Percentiles rank a stretch among this genome's conserved stretches.
Evolutionary conservation across 2,888 invertebrate species (phyloP).

Genomic region (Pristionchus mayeri): DNA sequence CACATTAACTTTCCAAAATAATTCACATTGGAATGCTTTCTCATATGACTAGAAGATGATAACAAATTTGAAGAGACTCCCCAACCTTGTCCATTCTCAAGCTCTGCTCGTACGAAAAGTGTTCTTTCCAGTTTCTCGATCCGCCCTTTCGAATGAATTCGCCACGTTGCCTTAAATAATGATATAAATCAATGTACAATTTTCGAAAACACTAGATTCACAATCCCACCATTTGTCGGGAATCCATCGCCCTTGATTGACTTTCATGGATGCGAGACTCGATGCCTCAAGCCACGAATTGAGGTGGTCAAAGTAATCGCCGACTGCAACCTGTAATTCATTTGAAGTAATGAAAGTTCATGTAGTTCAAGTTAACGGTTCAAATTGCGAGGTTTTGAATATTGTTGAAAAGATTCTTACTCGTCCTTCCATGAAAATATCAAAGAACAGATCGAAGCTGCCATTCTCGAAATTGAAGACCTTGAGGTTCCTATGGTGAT

Average conservation of each 20-base stretch:
- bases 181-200: no score
- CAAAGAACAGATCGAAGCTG: conserved; percentile 30
- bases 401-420: conserved; percentile 3
- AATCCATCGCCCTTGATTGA: conserved; percentile 74
- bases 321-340: conserved; percentile 30
- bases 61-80: no score
- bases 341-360: no score
- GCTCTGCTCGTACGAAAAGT: conserved; percentile 71
- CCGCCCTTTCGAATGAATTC: conserved; percentile 75
- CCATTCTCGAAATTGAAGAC: conserved; percentile 29
- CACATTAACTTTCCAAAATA: no score
- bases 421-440: conserved; percentile 23
- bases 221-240: conserved; percentile 58
- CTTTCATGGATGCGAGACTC: conserved; percentile 73
- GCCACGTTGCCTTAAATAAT: conserved; percentile 64
- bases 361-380: no score
- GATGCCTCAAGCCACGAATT: no score
- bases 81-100: conserved; percentile 65
- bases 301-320: conserved; percentile 34
- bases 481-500: conserved; percentile 39
- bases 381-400: background rate
- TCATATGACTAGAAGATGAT: no score
- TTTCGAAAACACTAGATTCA: no score
- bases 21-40: no score
- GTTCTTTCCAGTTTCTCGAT: conserved; percentile 73